Evolutionary conservation across 2,113 vertebrate species (phyloP), one percentile per base, ranked within the genome.

Genomic region (Xiphophorus couchianus): DNA sequence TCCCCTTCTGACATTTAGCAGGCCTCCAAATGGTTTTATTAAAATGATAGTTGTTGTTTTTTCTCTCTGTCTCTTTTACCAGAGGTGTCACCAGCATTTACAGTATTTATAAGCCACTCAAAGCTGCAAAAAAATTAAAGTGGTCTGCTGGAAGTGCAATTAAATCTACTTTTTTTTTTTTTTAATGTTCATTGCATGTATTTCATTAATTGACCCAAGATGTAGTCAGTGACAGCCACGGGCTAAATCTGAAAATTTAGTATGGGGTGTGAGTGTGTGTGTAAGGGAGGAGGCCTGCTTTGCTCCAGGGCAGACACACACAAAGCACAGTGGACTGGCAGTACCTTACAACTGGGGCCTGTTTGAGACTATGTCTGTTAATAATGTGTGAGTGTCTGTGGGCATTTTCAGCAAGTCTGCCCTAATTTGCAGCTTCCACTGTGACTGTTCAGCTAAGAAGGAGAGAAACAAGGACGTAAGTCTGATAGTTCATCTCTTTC

Each of bases 301-400:
- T 42, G 78, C 86, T 74, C 4, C 25, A 58, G 82, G 84, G 69
- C 81, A 88, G 65, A 74, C 58, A 33, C 73, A 68, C 71, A 78
- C 51, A 31, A 78, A 73, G 42, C 73, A 42, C 69, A 73, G 62
- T 84, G 86, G 51, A 88, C 60, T 89, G 85, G 76, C 82, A 81
- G 65, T 63, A 73, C 62, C 80, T 86, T 79, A 78, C 64, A 82
- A 76, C 83, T 68, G 31, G 83, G 44, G 30, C 73, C 72, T 83
- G 71, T 65, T 67, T 81, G 51, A 81, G 77, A 81, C 73, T 71
- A 71, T 66, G 62, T 72, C 77, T 79, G 64, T 74, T 69, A 60
- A 66, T 25, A 60, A 30, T 30, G 76, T 72, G 37, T 28, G 74
- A 72, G 60, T 42, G 39, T 61, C 44, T 63, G 64, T 61, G 25